Evolutionary conservation across 2,797 vertebrate genomes (phyloP), one percentile per base, ranked within the genome.

Genomic region (Falco cherrug): DNA sequence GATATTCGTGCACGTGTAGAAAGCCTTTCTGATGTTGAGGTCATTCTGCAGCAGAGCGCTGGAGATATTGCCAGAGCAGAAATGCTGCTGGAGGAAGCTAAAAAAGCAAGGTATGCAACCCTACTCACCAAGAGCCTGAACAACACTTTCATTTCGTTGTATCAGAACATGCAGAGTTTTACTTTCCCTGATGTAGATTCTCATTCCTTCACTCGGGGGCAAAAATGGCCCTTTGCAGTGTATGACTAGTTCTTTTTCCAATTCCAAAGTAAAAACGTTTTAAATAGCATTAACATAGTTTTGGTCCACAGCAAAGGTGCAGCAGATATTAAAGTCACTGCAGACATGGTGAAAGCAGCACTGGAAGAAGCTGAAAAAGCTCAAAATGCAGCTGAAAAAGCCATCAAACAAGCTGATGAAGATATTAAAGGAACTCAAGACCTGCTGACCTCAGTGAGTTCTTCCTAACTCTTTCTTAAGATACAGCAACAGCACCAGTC

Each of bases 1-100:
- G 99, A 99, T 87, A 99, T 99, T 82, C 98, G 99, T 5, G 98
- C 98, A 80, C 99, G 99, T 31, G 99, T 99, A 51, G 98, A 98
- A 94, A 99, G 99, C 79, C 98, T 99, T 95, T 99, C 99, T 68
- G 98, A 99, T 26, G 99, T 99, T 12, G 99, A 99, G 85, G 95
- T 96, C 48, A 99, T 99, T 84, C 98, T 99, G 67, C 98, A 98
- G 95, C 99, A 99, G 96, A 99, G 99, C 0, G 97, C 99, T 8
- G 97, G 98, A 3, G 98, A 99, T 95, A 99, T 99, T 91, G 97
- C 98, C 89, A 98, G 98, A 93, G 99, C 99, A 2, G 99, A 99
- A 97, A 95, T 93, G 82, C 97, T 99, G 13, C 96, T 99, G 91
- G 98, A 98, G 65, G 99, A 99, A 97, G 99, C 99, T 8, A 99